Evolutionary conservation across 2,888 invertebrate species (phyloP).

Genomic region (Cristatella mucedo): DNA sequence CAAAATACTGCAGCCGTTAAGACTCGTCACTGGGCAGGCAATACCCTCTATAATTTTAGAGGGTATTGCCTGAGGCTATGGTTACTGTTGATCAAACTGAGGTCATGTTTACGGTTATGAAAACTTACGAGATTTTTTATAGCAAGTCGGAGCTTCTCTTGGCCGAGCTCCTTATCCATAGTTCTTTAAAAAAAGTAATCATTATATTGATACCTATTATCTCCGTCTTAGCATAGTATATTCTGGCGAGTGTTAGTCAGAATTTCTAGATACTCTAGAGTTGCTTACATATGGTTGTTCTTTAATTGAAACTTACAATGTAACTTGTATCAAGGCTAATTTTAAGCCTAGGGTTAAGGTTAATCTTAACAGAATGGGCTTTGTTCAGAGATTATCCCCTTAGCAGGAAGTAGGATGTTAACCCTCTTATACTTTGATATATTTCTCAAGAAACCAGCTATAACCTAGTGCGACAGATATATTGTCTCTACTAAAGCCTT

Average conservation of each 20-base stretch:
- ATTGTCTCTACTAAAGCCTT: slow-evolving; percentile 15
- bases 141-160: slow-evolving; percentile 21
- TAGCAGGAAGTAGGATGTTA: slow-evolving; percentile 8
- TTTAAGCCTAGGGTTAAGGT: slow-evolving; percentile 9
- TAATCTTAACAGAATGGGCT: background rate
- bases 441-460: no score
- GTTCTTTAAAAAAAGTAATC: background rate
- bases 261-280: no score
- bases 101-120: no score
- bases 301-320: slow-evolving; percentile 7
- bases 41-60: slow-evolving; percentile 16
- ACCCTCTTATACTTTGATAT: slow-evolving; percentile 12
- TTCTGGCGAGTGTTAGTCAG: slow-evolving; percentile 1
- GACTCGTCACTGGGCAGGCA: slow-evolving; percentile 21
- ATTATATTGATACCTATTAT: slow-evolving; percentile 8
- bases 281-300: slow-evolving; percentile 10
- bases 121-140: slow-evolving; percentile 29
- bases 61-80: no score
- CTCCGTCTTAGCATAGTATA: slow-evolving; percentile 3
- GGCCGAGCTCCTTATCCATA: slow-evolving; percentile 21
- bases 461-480: slow-evolving; percentile 15
- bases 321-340: slow-evolving; percentile 12
- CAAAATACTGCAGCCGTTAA: slow-evolving; percentile 22
- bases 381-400: slow-evolving; percentile 11
- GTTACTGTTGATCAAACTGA: no score